Evolutionary conservation across 2,113 vertebrate genomes (phyloP).

Genomic region (Cynoglossus semilaevis): DNA sequence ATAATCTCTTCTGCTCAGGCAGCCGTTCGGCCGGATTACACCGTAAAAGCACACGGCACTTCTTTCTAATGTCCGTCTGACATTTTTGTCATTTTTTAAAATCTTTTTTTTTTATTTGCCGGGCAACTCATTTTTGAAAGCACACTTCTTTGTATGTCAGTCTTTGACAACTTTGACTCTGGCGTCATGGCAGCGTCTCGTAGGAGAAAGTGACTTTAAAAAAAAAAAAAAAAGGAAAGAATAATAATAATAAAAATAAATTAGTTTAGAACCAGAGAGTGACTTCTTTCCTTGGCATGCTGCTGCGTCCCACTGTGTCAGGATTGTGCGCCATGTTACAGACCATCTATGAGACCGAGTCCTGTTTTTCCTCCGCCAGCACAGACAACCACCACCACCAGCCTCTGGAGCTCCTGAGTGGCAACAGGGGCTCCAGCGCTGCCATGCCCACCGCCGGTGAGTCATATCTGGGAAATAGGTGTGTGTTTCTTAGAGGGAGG

Average conservation of each 20-base stretch:
- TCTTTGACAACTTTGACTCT: not conserved
- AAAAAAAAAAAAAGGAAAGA: no score
- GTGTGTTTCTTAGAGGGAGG: not conserved
- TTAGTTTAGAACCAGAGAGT: not conserved
- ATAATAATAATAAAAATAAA: no score
- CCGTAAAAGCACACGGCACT: no score
- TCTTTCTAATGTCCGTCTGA: no score
- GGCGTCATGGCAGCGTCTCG: conserved; percentile 18
- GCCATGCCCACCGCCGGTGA: conserved; percentile 70
- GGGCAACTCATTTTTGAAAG: not conserved
- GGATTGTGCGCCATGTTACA: conserved; percentile 74
- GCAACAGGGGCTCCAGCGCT: conserved; percentile 56
- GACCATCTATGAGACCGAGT: conserved; percentile 74
- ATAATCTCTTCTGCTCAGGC: no score
- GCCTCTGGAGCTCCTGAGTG: conserved; percentile 70
- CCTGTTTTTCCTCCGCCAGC: conserved; percentile 61
- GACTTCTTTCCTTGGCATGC: conserved; percentile 60
- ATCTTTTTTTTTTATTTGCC: no score
- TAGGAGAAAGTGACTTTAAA: conserved; percentile 19
- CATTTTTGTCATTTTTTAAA: no score
- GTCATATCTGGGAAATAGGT: conserved; percentile 56
- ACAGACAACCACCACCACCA: conserved; percentile 48
- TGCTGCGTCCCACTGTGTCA: conserved; percentile 66
- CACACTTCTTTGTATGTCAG: not conserved
- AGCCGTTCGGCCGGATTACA: no score